Evolutionary conservation across 2,797 vertebrate genomes (phyloP), one percentile per base, ranked within the genome.

Genomic region (Enteromius fasciolatus): DNA sequence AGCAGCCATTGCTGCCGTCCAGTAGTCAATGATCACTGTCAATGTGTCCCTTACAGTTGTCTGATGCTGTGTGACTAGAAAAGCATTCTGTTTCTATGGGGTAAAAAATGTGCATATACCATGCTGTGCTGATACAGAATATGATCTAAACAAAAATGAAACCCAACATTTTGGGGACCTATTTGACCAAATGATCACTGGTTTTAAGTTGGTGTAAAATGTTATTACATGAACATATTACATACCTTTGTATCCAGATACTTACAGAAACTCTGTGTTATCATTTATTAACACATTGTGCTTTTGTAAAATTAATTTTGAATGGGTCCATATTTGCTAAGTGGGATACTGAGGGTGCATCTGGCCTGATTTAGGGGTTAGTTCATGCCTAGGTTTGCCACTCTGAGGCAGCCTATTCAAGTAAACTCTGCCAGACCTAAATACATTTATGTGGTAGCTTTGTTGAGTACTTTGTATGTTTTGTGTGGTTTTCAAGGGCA

Each of bases 31-130:
- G 59, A 41, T 75, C 23, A 39, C 23, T 73, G 39, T 73, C 68
- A 73, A 28, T 74, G 18, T 80, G 81, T 39, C 23, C 46, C 54
- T 52, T 59, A 8, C 25, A 23, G 57, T 76, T 78, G 82, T 59
- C 64, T 82, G 15, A 25, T 44, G n/a, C 66, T 57, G 46, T 39
- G 63, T 73, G 25, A 59, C 39, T 44, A 20, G 57, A 17, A 25
- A 63, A 31, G 31, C 18, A 39, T 54, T 72, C 25, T 50, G 7
- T 69, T 70, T 70, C 63, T 64, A 68, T 75, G 64, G 54, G 69
- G 69, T 63, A 83, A 70, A 28, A 6, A 9, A 59, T 1, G 57
- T 59, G 23, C 2, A 23, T 59, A 25, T 59, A 25, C 28, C 31
- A 64, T 78, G 31, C 28, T 81, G 17, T 50, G 59, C 74, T 74